phyloP scores from a whole-genome alignment of 2,113 vertebrate species.

The Patagioenas fasciata region DNA sequence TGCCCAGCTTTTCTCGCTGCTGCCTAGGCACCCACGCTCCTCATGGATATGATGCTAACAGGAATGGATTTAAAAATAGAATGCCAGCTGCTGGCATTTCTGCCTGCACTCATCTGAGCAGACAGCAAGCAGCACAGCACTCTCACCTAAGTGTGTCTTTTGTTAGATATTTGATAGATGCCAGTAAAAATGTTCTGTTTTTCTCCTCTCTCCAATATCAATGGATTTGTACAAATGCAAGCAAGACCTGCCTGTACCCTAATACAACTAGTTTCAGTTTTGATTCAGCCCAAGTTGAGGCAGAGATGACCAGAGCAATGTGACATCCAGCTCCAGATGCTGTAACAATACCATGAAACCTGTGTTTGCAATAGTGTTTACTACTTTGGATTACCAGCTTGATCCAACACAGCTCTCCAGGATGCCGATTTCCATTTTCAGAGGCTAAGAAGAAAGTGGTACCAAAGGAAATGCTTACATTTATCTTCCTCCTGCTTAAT shows the following conservation, averaged over 20 bases:
- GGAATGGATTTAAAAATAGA: background rate
- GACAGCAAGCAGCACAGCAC: background rate
- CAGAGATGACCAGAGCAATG: background rate
- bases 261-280: background rate
- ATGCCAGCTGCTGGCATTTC: background rate
- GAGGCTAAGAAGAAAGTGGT: background rate
- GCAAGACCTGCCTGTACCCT: background rate
- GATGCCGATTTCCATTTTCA: background rate
- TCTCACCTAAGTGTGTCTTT: background rate
- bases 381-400: background rate
- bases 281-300: background rate
- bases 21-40: accelerated
- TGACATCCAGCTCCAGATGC: background rate
- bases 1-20: background rate
- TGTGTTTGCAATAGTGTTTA: background rate
- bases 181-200: background rate
- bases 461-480: background rate
- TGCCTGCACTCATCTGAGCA: background rate
- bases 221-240: background rate
- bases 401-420: background rate
- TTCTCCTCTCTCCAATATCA: background rate
- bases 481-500: background rate
- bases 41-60: background rate
- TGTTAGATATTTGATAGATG: background rate
- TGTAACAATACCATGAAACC: background rate